Evolutionary conservation across 2,888 invertebrate genomes (phyloP).

Genomic region (Hydraecia micacea): DNA sequence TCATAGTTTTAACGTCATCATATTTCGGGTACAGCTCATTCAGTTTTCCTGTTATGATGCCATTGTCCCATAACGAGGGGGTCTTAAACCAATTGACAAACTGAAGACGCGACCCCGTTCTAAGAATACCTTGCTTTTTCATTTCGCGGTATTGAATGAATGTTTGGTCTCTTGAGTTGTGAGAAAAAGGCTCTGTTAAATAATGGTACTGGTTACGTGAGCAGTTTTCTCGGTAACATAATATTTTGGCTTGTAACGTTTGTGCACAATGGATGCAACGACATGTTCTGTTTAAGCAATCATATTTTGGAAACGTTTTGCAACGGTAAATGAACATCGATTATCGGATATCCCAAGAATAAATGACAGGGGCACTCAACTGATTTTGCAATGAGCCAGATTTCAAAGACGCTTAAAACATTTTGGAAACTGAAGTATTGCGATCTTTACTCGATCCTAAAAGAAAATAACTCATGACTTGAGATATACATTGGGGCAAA

Average conservation of each 20-base stretch:
- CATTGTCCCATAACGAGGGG: constrained; percentile 24
- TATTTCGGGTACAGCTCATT: constrained; percentile 33
- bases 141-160: constrained; percentile 17
- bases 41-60: constrained; percentile 40
- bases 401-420: not conserved
- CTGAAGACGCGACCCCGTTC: constrained; percentile 18
- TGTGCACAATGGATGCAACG: constrained; percentile 27
- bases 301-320: constrained; percentile 36
- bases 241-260: constrained; percentile 33
- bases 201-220: constrained; percentile 27
- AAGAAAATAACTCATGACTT: constrained; percentile 20
- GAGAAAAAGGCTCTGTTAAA: constrained; percentile 27
- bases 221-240: constrained; percentile 34
- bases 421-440: not conserved
- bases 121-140: constrained; percentile 26
- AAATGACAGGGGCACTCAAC: constrained; percentile 14
- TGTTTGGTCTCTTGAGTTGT: constrained; percentile 24
- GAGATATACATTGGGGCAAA: constrained; percentile 33
- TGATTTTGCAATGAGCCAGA: constrained; percentile 4
- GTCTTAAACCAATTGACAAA: constrained; percentile 30
- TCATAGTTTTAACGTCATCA: constrained; percentile 39
- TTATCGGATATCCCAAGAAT: constrained; percentile 14
- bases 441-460: not conserved
- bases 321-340: constrained; percentile 19
- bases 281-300: constrained; percentile 36